Evolutionary conservation across 2,888 invertebrate species (phyloP).

Genomic region (Hemistola chrysoprasaria): DNA sequence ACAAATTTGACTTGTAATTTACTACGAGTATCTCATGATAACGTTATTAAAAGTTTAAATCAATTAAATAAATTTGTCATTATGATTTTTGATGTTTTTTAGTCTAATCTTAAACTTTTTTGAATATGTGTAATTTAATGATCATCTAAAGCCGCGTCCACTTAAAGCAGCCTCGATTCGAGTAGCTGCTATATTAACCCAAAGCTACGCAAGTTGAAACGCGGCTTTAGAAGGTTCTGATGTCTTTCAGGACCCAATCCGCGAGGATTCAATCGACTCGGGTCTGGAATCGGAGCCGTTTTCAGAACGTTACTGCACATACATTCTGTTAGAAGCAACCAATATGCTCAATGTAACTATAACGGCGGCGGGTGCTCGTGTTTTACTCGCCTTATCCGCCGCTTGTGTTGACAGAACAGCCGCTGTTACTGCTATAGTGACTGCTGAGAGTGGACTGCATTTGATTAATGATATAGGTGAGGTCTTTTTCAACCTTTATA

Average conservation of each 20-base stretch:
- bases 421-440: conserved; percentile 60
- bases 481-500: not conserved
- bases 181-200: no score
- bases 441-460: conserved; percentile 49
- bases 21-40: no score
- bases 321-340: conserved; percentile 85
- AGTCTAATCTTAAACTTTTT: no score
- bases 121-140: no score
- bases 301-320: conserved; percentile 80
- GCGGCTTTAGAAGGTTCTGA: not conserved
- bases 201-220: no score
- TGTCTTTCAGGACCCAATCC: conserved; percentile 54
- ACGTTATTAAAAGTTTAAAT: no score
- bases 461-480: conserved; percentile 85
- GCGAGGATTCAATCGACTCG: conserved; percentile 77
- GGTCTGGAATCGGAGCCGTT: conserved; percentile 66
- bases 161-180: no score
- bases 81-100: no score
- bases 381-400: conserved; percentile 63
- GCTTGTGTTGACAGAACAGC: conserved; percentile 59
- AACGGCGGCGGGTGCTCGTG: conserved; percentile 84
- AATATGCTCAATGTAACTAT: conserved; percentile 86
- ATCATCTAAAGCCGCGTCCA: no score
- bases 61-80: no score
- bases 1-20: no score